Evolutionary conservation across 2,888 invertebrate species (phyloP).

Genomic region (Myathropa florea): DNA sequence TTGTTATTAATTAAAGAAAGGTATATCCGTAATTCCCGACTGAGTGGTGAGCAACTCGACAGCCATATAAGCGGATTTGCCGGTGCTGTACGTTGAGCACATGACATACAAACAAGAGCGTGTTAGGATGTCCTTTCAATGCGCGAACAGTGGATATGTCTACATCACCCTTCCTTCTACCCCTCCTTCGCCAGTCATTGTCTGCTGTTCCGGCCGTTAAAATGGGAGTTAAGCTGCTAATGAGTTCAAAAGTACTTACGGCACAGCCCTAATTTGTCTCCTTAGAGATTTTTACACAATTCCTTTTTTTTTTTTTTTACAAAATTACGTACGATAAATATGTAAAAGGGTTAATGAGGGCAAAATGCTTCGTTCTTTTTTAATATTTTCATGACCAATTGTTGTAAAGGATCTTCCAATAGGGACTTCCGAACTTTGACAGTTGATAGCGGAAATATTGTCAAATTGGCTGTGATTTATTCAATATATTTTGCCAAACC

Average conservation of each 20-base stretch:
- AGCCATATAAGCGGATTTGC: constrained; percentile 54
- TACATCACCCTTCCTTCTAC: neutral
- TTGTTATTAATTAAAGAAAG: constrained; percentile 68
- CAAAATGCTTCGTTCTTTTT: too few relatives aligned
- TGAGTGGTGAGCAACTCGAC: neutral
- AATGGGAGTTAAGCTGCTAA: constrained; percentile 76
- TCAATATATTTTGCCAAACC: too few relatives aligned
- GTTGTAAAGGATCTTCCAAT: too few relatives aligned
- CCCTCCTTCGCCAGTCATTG: constrained; percentile 31
- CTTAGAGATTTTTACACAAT: constrained; percentile 50
- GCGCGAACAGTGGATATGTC: neutral
- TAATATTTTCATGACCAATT: too few relatives aligned
- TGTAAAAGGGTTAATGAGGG: neutral
- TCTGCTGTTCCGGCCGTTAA: constrained; percentile 14
- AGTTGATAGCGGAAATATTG: too few relatives aligned
- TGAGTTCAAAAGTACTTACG: constrained; percentile 77
- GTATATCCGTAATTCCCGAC: constrained; percentile 9
- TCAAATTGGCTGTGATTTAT: too few relatives aligned
- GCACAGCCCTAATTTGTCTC: constrained; percentile 62
- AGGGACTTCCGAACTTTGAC: too few relatives aligned
- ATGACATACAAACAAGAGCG: neutral
- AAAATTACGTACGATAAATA: constrained; percentile 58
- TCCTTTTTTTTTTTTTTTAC: constrained; percentile 51
- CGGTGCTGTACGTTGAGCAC: neutral
- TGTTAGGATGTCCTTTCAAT: neutral